Evolutionary conservation across 2,113 vertebrate genomes (phyloP).

Genomic region (Calypte anna): DNA sequence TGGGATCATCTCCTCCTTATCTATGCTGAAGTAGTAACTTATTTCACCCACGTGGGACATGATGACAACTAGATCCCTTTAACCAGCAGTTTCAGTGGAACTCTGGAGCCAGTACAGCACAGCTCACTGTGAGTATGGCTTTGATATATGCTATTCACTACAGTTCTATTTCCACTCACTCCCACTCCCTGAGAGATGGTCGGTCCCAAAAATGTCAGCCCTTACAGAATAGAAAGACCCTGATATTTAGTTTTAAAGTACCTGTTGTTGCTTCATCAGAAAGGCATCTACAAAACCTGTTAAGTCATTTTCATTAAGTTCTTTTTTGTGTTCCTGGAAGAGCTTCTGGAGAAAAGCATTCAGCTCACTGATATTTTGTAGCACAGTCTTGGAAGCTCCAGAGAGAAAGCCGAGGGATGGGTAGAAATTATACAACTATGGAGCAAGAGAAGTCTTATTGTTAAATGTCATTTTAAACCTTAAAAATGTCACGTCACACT

Average conservation of each 20-base stretch:
- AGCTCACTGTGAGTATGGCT: not conserved
- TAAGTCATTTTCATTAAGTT: slow-evolving; percentile 64
- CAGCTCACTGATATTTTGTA: slow-evolving; percentile 7
- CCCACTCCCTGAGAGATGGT: not conserved
- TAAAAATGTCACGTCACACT: not conserved
- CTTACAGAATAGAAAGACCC: not conserved
- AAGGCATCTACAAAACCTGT: slow-evolving; percentile 75
- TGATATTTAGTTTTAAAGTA: slow-evolving; percentile 7
- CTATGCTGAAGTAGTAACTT: not conserved
- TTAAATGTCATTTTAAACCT: not conserved
- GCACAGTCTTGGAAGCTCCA: slow-evolving; percentile 51
- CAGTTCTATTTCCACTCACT: not conserved
- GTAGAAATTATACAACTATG: slow-evolving; percentile 73
- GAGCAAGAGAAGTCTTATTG: not conserved
- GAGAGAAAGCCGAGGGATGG: slow-evolving; percentile 65
- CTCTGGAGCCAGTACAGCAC: fast-evolving
- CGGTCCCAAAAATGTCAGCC: not conserved
- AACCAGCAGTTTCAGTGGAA: not conserved
- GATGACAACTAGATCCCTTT: not conserved
- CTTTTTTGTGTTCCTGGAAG: slow-evolving; percentile 46
- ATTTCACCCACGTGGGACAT: not conserved
- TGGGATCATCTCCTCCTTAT: not conserved
- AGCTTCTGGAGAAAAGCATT: slow-evolving; percentile 31
- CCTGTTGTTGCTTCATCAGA: slow-evolving; percentile 71
- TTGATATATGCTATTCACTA: not conserved